Evolutionary conservation across 2,113 vertebrate species (phyloP), one percentile per base, ranked within the genome.

Genomic region (Pedetes capensis): DNA sequence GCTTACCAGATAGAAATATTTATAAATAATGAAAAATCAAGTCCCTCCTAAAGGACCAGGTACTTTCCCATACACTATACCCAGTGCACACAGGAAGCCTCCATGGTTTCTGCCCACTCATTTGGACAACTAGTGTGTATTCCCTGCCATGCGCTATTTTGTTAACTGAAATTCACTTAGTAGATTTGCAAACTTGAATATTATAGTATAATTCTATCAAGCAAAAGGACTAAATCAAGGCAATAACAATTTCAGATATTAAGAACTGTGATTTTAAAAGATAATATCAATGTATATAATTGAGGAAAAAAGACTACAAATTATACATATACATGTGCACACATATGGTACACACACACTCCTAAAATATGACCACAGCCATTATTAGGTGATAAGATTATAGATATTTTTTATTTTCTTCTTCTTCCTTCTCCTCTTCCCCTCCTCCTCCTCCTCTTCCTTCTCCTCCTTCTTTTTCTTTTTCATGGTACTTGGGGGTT

Each of bases 241-340:
- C 25, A 74, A 18, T 87, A 66, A 85, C 37, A 47, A 68, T 71
- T 59, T 64, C 76, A 51, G 29, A 59, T 63, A 82, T 5, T 63
- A 83, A 86, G 80, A 91, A 61, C 8, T 84, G 13, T 75, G 47
- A 37, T 71, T 92, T 85, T 12, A 75, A 86, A 91, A 94, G 49
- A 55, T 8, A 93, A 22, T 37, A 57, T 9, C 32, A 6, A 29
- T 68, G 8, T 53, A 32, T 92, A n/a, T 63, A 39, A 59, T 5
- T 9, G 44, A 20, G 37, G 57, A 92, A 89, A 47, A 66, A 6
- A 92, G 37, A 63, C 61, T 63, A 27, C 5, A 89, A 42, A 64
- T 78, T 39, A 44, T 0, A 81, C 22, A 57, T 32, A 29, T 14
- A 57, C 5, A 5, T 20, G 34, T 22, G 51, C 7, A 72, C 34